Evolutionary conservation across 2,888 invertebrate species (phyloP), one percentile per base, ranked within the genome.

Genomic region (Cryptocephalus moraei): DNA sequence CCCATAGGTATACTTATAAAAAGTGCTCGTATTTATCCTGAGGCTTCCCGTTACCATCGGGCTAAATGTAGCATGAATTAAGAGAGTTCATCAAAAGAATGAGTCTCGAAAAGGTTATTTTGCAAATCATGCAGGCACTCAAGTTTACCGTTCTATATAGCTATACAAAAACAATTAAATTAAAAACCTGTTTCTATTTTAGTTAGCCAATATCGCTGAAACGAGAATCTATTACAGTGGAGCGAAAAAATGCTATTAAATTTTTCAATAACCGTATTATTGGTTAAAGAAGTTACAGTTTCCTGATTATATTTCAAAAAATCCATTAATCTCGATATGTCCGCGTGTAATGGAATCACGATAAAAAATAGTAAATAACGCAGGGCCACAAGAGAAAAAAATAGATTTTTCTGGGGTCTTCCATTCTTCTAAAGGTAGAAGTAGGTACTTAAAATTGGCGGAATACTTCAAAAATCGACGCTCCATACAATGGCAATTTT

Each of bases 171-270:
- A 51, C 51, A 51, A 54, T 52, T 52, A 49, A 52, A 52, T 49
- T 50, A 49, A 44, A 54, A 51, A 49, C 50, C 47, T 49, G 49
- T 51, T 55, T 50, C 49, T 55, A 52, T 50, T 49, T 52, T 51
- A 48, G 49, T 49, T 49, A 48, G 49, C 53, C 50, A 46, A 54
- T 50, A 56, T 52, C 47, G 36, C 36, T 43, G 45, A 47, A 47
- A 45, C 40, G 44, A 44, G 40, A 45, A 47, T 55, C 51, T 52
- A 53, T 49, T 50, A 48, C 43, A 45, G 47, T 41, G 41, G 36
- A 36, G 32, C 43, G 41, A 50, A 54, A 52, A 54, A 52, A 51
- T 47, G 41, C 49, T 51, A 54, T 52, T 50, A 50, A 51, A 54
- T 50, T 50, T 49, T 54, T 53, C 49, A 50, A 50, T 45, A 49